These are phyloP conservation scores for Drosophila prosaltans DNA, from an alignment of 1,140 invertebrate species.

Conservation along the genomic window DNA sequence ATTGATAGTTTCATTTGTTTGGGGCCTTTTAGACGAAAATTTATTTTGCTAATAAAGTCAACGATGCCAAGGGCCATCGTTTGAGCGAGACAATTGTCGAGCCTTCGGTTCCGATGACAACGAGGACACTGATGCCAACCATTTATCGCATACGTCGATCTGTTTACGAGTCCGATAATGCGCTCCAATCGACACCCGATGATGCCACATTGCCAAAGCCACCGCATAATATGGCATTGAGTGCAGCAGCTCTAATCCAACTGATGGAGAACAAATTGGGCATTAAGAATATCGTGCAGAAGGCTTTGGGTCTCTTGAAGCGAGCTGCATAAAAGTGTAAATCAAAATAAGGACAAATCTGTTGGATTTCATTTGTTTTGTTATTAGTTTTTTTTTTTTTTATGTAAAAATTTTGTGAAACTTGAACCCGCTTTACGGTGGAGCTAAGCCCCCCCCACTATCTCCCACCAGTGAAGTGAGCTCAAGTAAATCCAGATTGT, in stretches of 20 bases:
- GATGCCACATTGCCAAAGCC: conserved; percentile 53
- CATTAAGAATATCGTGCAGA: conserved; percentile 2
- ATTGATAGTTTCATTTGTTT: too few species aligned
- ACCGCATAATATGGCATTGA: conserved; percentile 26
- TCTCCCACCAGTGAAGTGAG: too few species aligned
- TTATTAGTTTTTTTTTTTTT: too few species aligned
- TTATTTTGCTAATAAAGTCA: too few species aligned
- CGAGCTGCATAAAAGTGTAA: conserved; percentile 1
- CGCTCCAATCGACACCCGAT: conserved; percentile 15
- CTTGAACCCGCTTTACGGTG: too few species aligned
- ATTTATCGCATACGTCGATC: conserved; percentile 21
- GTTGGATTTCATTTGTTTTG: too few species aligned
- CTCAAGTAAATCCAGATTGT: too few species aligned
- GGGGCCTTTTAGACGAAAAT: neutral
- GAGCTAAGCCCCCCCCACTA: too few species aligned
- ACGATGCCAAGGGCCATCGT: too few species aligned
- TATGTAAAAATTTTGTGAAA: too few species aligned
- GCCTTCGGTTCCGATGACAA: too few species aligned
- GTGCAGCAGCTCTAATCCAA: neutral
- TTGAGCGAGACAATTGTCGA: neutral
- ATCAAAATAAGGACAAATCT: too few species aligned
- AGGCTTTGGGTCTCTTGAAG: conserved; percentile 20
- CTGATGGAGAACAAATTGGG: neutral
- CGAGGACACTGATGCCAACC: neutral
- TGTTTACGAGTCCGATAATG: conserved; percentile 38